Evolutionary conservation across 2,888 invertebrate genomes (phyloP), one percentile per base, ranked within the genome.

Genomic region (Polietes domitor): DNA sequence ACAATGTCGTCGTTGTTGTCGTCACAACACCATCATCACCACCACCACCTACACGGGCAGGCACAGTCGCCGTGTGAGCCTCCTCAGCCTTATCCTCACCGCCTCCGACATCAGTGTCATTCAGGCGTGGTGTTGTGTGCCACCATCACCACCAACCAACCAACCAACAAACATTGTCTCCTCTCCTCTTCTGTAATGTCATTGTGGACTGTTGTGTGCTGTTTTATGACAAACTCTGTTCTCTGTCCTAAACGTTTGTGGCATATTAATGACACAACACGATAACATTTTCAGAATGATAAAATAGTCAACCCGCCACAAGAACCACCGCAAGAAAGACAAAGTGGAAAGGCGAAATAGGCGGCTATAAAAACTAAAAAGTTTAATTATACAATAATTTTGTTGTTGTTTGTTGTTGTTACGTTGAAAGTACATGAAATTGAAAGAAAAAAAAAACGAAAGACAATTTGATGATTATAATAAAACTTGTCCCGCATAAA

Each of bases 221-320:
- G 21, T 28, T 58, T 37, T 41, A 68, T 24, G 43, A 68, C 10
- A 58, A 58, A 43, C 68, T 43, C 24, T 21, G 9, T 58, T 58
- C n/a, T n/a, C n/a, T n/a, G 9, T 12, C n/a, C 15, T 7, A 43
- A 72, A 78, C 72, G 72, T 72, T 72, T 37, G 28, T 53, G 37
- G 78, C 26, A 72, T 78, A 78, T 53, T 63, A 78, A 78, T 78
- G 72, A 21, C 50, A 26, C 37, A 63, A 58, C 70, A 17, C 15
- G 21, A 32, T 24, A 63, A 77, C 71, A 68, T 43, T 68, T 53
- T 72, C 21, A 63, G 26, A 78, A 72, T 72, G 24, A 63, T 77
- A 77, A 73, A 73, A 43, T 19, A 15, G 65, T 6, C 21, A 21
- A 47, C 2, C 37, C 37, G 37, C n/a, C n/a, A 32, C 9, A 65